Base-by-base conservation (phyloP, 2,113 vertebrate genomes). In the Callipepla squamata region DNA sequence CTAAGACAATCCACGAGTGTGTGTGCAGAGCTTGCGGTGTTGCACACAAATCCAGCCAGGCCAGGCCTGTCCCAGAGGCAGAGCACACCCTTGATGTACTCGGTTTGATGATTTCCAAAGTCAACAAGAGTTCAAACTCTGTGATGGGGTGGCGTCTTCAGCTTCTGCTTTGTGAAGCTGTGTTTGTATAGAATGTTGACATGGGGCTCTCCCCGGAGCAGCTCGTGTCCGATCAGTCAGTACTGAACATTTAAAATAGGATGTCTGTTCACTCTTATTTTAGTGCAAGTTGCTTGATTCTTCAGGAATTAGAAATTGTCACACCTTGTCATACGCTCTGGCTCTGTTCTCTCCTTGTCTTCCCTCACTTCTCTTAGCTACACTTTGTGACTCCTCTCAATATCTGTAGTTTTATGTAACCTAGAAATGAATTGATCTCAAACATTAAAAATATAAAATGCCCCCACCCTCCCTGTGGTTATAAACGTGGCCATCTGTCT, bases 341-440 rank as follows among this genome's bases (percentile, higher is more conserved):
- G 68, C 83, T 85, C 93, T 85, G 81, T 93, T 91, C 91, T 85
- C 87, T 94, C 93, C 91, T 93, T 89, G 89, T 89, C 81, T 83
- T 57, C 42, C 53, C 79, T 72, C 58, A 7, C 65, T 70, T 55
- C 89, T 87, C 75, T 38, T 55, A 77, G 89, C 87, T 88, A 13
- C 36, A 8, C 76, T 88, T 62, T 53, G 59, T 80, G 73, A 61
- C 84, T 93, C 68, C 55, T 90, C 83, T 83, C 84, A 26, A 20
- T 80, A 57, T 73, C 89, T 85, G 70, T 77, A 44, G 62, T 83
- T 95, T 65, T 77, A 50, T 67, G 75, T 72, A 96, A 70, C 82
- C 90, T 80, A 94, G 94, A 93, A 85, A 92, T 61, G 92, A 92
- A 96, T 85, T 19, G 93, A 92, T 93, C 94, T 57, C 83, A 87